Percentiles rank a stretch among this genome's conserved stretches.
phyloP scores from a whole-genome alignment of 1,140 invertebrate species.

The Pantala flavescens region DNA sequence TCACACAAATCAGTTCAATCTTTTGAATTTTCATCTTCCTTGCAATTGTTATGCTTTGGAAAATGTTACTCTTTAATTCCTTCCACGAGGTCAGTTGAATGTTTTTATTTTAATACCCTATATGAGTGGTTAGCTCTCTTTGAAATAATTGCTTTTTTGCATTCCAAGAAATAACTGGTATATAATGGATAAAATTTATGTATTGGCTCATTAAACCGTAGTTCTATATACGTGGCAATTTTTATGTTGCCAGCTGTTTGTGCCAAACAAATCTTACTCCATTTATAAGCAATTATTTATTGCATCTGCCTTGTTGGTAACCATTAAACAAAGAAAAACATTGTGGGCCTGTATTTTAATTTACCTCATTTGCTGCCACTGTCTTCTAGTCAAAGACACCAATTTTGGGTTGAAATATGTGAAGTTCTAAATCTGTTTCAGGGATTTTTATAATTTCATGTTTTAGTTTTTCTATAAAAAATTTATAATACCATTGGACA shows the following conservation, averaged over 20 bases:
- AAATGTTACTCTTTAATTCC: not conserved
- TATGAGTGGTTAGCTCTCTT: not conserved
- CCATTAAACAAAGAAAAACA: not conserved
- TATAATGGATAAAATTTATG: not conserved
- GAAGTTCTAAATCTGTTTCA: no score
- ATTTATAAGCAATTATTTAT: not conserved
- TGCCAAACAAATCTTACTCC: not conserved
- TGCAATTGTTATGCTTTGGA: not conserved
- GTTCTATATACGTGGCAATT: not conserved
- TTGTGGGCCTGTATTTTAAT: slow-evolving; percentile 7
- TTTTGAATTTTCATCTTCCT: not conserved
- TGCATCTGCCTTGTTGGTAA: not conserved
- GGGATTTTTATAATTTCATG: no score
- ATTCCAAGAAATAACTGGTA: slow-evolving; percentile 6
- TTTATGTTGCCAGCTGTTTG: slow-evolving; percentile 1
- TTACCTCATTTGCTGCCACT: not conserved
- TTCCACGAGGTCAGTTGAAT: not conserved
- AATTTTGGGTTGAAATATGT: no score
- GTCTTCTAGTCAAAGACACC: not conserved
- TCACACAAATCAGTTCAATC: not conserved
- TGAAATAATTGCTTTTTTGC: not conserved
- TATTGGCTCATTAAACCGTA: not conserved
- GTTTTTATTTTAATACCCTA: not conserved
- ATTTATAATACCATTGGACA: no score
- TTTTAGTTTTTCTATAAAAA: no score